These are phyloP conservation scores for Bufo gargarizans DNA, from an alignment of 2,113 vertebrate genomes.

Conservation along the genomic window DNA sequence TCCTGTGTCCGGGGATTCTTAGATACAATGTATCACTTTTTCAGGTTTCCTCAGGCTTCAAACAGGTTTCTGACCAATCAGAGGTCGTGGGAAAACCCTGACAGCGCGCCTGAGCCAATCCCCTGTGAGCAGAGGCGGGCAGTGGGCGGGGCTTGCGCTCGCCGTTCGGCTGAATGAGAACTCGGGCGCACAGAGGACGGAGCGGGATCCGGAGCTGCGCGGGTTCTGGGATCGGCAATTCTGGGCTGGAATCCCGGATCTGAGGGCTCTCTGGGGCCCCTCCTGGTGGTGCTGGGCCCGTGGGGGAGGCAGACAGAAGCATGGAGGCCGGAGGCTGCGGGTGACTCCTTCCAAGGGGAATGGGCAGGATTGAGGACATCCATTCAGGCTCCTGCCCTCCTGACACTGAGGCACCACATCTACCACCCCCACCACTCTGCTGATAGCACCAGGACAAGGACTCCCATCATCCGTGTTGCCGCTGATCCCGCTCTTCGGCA, in stretches of 20 bases:
- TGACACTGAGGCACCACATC: neutral
- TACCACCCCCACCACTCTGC: too few species aligned
- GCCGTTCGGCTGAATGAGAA: slow-evolving; percentile 77
- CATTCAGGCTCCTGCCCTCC: neutral
- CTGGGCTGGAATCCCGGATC: neutral
- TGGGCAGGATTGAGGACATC: neutral
- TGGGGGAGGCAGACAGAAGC: neutral
- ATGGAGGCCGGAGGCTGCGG: neutral
- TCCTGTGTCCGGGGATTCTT: neutral
- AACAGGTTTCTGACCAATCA: slow-evolving; percentile 70
- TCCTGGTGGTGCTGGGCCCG: too few species aligned
- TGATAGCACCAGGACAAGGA: neutral
- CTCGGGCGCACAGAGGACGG: slow-evolving; percentile 66
- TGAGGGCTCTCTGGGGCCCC: neutral
- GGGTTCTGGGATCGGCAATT: neutral
- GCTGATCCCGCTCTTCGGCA: too few species aligned
- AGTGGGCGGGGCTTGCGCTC: slow-evolving; percentile 61
- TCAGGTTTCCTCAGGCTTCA: slow-evolving; percentile 55
- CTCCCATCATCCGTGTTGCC: too few species aligned
- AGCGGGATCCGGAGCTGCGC: slow-evolving; percentile 51
- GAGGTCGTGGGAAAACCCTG: slow-evolving; percentile 63
- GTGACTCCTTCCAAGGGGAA: neutral
- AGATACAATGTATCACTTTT: neutral
- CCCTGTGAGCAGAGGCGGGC: slow-evolving; percentile 69
- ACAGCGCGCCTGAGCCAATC: slow-evolving; percentile 71